Evolutionary conservation across 2,888 invertebrate genomes (phyloP).

Genomic region (Sabatieria punctata): DNA sequence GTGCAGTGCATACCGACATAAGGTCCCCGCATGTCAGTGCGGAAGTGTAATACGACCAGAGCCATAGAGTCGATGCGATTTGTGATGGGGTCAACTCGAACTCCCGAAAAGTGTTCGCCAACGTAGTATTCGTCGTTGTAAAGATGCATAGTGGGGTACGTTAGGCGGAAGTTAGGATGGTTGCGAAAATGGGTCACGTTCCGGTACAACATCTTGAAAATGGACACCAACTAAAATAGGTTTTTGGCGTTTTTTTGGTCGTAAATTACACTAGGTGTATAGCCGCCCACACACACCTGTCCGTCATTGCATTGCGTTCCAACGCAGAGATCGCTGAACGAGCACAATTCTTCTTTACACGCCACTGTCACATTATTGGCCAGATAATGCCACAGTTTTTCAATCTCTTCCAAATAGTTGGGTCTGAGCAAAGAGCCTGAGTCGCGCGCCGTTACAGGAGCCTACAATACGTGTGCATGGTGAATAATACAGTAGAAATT

Average conservation of each 20-base stretch:
- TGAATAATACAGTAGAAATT: not conserved
- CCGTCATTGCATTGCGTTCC: constrained; percentile 21
- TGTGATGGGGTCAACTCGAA: constrained; percentile 17
- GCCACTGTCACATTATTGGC: constrained; percentile 18
- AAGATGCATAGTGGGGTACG: constrained; percentile 23
- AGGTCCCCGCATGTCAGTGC: constrained; percentile 17
- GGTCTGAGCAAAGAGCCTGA: constrained; percentile 16
- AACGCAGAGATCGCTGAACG: constrained; percentile 17
- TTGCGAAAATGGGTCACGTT: constrained; percentile 15
- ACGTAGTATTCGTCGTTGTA: constrained; percentile 24
- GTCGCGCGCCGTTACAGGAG: constrained; percentile 19
- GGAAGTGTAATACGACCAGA: constrained; percentile 21
- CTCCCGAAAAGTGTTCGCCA: constrained; percentile 22
- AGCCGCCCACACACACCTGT: constrained; percentile 10
- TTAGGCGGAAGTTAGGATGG: constrained; percentile 21
- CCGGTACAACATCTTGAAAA: constrained; percentile 21
- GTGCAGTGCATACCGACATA: constrained; percentile 11
- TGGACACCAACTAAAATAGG: constrained; percentile 15
- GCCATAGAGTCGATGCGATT: constrained; percentile 13
- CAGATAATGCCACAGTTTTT: constrained; percentile 15
- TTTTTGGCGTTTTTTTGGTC: not conserved
- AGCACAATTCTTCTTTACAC: constrained; percentile 12
- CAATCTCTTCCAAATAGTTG: constrained; percentile 17
- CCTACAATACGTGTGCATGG: constrained; percentile 11
- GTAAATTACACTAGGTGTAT: not conserved